Base-by-base conservation (phyloP, 2,888 invertebrate species). In the Calliopum simillimum region DNA sequence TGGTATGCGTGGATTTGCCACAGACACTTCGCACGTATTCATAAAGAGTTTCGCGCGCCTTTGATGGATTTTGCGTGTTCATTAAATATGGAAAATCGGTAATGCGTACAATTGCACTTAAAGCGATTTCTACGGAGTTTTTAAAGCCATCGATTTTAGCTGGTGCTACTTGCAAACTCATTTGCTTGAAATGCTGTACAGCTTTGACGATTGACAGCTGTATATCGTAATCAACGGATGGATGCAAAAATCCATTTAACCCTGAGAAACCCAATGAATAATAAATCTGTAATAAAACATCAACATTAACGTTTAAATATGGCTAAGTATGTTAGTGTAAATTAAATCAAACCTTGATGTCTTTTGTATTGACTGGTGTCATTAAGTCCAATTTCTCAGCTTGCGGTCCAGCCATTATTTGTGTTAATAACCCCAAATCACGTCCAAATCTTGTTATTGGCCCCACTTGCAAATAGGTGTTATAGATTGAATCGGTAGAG, bases 391-490 rank as follows among this genome's bases (percentile, higher is more conserved):
- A 80, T 46, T 83, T 78, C 0, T 72, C 68, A 4, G 81, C 82
- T 61, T 86, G 86, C 5, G 85, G 84, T 0, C 88, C 89, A 0
- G 89, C 88, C 87, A 94, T 88, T 3, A 92, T 85, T 77, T 88
- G 88, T 76, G 93, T 82, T 71, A 94, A 86, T 1, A 93, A 87
- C 1, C 88, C 84, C 23, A 98, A 87, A 87, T 97, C 97, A 25
- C 88, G 89, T 0, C 93, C 92, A 79, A 90, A 91, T n/a, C 96
- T 89, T 33, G 92, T 88, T 87, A 97, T 90, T 0, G 97, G 97
- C 0, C 93, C 93, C 47, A 91, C 79, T 0, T 88, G 88, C 25
- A 92, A 82, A 79, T 88, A 89, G 62, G 87, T 84, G 0, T 82
- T 75, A 79, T 89, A 90, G 5, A 84, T 79, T 12, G 85, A 82